A percentile compares a stretch with the other conserved stretches of the same genome.
These are phyloP conservation scores for Papilio helenus DNA, from an alignment of 1,140 invertebrate genomes.

Conservation along the genomic window DNA sequence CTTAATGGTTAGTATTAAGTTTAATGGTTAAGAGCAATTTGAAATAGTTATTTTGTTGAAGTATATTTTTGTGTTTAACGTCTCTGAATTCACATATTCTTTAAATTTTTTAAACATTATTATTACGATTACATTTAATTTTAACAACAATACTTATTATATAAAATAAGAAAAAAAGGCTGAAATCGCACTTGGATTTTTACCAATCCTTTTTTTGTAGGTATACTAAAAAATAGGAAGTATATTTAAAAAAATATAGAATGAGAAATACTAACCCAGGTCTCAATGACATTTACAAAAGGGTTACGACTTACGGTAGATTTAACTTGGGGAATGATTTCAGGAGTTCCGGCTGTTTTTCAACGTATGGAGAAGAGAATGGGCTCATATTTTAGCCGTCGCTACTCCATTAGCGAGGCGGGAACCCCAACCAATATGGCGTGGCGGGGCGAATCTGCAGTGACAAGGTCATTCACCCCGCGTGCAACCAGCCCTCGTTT, in stretches of 20 bases:
- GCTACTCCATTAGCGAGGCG: constrained; percentile 77
- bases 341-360: constrained; percentile 65
- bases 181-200: no score
- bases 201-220: no score
- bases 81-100: no score
- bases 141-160: no score
- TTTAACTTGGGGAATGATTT: constrained; percentile 69
- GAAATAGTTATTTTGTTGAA: neutral
- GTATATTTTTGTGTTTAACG: no score
- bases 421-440: constrained; percentile 73
- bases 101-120: no score
- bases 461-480: constrained; percentile 77
- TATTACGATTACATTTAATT: no score
- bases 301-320: constrained; percentile 54
- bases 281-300: constrained; percentile 51
- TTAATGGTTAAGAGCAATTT: neutral
- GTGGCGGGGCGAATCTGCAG: constrained; percentile 75
- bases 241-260: neutral
- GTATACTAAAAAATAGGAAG: no score
- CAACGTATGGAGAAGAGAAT: constrained; percentile 70
- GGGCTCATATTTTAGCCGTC: constrained; percentile 75
- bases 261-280: neutral
- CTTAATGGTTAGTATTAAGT: neutral
- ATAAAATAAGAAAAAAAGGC: no score
- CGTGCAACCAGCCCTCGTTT: constrained; percentile 76